Base-by-base conservation (phyloP, 1,140 invertebrate species). In the Bombyx mori region DNA sequence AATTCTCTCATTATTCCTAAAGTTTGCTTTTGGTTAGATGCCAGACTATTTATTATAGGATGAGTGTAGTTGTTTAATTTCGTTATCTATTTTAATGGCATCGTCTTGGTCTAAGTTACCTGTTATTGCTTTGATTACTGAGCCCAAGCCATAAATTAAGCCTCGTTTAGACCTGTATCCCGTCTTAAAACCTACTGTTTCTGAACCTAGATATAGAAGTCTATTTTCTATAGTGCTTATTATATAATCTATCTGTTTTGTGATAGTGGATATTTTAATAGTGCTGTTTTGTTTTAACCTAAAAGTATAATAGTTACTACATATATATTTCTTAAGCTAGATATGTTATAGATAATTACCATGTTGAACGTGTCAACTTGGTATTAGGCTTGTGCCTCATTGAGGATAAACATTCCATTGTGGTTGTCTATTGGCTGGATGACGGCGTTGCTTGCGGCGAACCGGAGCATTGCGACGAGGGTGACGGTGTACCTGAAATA, bases 151-250 rank as follows among this genome's bases (percentile, higher is more conserved):
- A 18, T 62, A 18, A 45, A 62, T 58, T 47, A 58, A 35, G 1
- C 54, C 54, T 12, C 57, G 48, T 56, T 59, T 63, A 12, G 56
- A 12, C 26, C 59, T 18, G n/a, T 50, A 54, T 42, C 22, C 55
- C 5, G 50, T 42, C 9, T 50, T 58, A 62, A 66, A 58, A 42
- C 62, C 59, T 58, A 62, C 43, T 5, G 22, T 53, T 58, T 64
- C 47, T n/a, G 55, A 56, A 50, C 67, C 64, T 69, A 64, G 54
- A 50, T 63, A 63, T 22, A 59, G 12, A 64, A 71, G 53, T 46
- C 59, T 68, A 69, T 54, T 69, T 65, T 66, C 61, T 66, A 66
- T 66, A 35, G 8, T 63, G 54, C 65, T 51, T 52, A 64, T 62
- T 18, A 61, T 18, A 49, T 65, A 66, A 54, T 61, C 58, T 63